A percentile compares a stretch with the other conserved stretches of the same genome.
Evolutionary conservation across 30 jellyfish, hydroid and myxozoan species (phyloP).

Genomic region (Haliclystus octoradiatus): DNA sequence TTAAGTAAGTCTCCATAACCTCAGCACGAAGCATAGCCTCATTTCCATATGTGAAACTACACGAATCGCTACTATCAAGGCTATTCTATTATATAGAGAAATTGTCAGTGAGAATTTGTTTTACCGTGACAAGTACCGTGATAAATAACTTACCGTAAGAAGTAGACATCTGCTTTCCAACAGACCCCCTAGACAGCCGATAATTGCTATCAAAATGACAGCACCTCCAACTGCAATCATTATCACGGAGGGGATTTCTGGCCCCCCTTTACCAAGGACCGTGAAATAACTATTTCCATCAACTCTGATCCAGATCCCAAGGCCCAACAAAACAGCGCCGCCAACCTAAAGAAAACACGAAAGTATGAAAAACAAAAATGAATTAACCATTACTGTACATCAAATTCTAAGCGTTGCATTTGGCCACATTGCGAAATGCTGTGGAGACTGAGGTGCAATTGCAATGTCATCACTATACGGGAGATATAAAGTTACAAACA

Average conservation of each 20-base stretch:
- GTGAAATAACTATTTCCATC: not conserved
- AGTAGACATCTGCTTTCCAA: not conserved
- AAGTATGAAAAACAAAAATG: slow-evolving; percentile 1
- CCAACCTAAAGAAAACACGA: not conserved
- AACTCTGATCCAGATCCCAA: not conserved
- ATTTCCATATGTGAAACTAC: too few species aligned
- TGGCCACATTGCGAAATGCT: not conserved
- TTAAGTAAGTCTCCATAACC: too few species aligned
- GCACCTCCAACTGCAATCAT: not conserved
- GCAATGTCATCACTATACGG: too few species aligned
- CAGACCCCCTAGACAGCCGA: not conserved
- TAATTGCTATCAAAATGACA: not conserved
- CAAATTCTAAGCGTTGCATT: not conserved
- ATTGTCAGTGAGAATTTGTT: too few species aligned
- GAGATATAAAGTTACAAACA: too few species aligned
- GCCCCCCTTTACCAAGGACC: not conserved
- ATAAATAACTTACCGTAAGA: not conserved
- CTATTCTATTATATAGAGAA: too few species aligned
- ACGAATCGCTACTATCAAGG: too few species aligned
- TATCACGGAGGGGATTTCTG: not conserved
- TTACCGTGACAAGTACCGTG: too few species aligned
- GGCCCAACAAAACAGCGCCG: not conserved
- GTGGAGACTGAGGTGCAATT: too few species aligned
- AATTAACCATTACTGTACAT: not conserved
- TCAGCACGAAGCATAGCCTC: too few species aligned